A percentile compares a stretch with the other conserved stretches of the same genome.
Conservation (phyloP, 2,888 invertebrate species). For the Calephelis perditalis region DNA sequence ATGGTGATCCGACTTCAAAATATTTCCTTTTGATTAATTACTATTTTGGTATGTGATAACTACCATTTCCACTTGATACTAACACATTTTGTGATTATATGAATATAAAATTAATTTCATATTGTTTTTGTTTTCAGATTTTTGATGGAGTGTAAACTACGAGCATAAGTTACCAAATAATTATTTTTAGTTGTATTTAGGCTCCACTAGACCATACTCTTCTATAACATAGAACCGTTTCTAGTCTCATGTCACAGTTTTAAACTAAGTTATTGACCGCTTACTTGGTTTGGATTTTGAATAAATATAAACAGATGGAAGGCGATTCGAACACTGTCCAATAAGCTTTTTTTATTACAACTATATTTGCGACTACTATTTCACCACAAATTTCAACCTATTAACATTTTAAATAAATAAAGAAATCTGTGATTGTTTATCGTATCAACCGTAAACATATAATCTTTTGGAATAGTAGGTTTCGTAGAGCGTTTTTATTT, state of each 20-base stretch:
- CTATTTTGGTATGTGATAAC: background rate
- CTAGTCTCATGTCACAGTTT: constrained; percentile 77
- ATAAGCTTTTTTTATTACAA: background rate
- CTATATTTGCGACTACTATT: no score
- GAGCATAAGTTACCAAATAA: constrained; percentile 29
- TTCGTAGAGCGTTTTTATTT: no score
- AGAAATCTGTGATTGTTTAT: no score
- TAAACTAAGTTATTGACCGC: constrained; percentile 56
- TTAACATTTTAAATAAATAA: no score
- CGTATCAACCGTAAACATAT: no score
- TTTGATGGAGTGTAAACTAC: constrained; percentile 48
- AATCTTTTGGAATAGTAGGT: no score
- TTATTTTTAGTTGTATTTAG: constrained; percentile 18
- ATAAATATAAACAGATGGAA: constrained; percentile 1
- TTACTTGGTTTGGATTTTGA: constrained; percentile 2
- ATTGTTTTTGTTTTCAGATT: constrained; percentile 56
- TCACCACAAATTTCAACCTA: no score
- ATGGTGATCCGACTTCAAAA: no score
- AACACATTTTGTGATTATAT: constrained; percentile 22
- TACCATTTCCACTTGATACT: background rate
- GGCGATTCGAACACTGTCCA: constrained; percentile 1
- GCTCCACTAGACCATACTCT: constrained; percentile 10
- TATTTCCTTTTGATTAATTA: no score
- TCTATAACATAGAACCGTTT: constrained; percentile 51
- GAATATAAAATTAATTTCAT: constrained; percentile 31